Conservation (phyloP, 1,140 invertebrate species). For the Hylaeus volcanicus region DNA sequence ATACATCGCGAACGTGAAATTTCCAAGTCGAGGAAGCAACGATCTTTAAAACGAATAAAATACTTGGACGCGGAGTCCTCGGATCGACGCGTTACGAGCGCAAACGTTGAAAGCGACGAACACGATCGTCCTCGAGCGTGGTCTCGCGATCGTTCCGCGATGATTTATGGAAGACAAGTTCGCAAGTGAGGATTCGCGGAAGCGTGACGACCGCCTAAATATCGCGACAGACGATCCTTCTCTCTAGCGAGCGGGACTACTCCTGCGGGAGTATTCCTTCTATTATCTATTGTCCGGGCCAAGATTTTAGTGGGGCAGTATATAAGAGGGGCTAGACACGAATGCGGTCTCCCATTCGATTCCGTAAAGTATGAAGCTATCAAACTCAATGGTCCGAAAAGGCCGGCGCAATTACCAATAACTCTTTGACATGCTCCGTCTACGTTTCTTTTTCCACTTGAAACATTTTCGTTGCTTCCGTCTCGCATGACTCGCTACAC, state of each 20-base stretch:
- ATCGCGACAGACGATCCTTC: conserved; percentile 52
- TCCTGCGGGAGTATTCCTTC: conserved; percentile 57
- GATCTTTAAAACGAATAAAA: no score
- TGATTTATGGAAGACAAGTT: conserved; percentile 33
- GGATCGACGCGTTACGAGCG: no score
- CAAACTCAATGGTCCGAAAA: conserved; percentile 77
- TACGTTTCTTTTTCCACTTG: conserved; percentile 66
- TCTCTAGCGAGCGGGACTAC: conserved; percentile 7
- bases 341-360: conserved; percentile 75
- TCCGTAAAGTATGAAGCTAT: conserved; percentile 80
- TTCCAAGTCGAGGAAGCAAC: no score
- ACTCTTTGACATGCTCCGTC: conserved; percentile 73
- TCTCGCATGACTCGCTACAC: not conserved
- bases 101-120: not conserved
- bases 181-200: conserved; percentile 9
- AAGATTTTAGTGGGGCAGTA: conserved; percentile 73
- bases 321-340: conserved; percentile 70
- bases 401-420: conserved; percentile 77
- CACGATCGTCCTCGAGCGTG: not conserved
- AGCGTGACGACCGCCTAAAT: conserved; percentile 47
- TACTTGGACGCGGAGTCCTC: no score
- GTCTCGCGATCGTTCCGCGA: conserved; percentile 9
- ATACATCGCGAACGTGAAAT: no score
- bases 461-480: conserved; percentile 50
- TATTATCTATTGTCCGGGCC: conserved; percentile 74